Percentiles rank a stretch among this genome's conserved stretches.
phyloP scores from a whole-genome alignment of 2,113 vertebrate species.

The Amblyopsis rosae region DNA sequence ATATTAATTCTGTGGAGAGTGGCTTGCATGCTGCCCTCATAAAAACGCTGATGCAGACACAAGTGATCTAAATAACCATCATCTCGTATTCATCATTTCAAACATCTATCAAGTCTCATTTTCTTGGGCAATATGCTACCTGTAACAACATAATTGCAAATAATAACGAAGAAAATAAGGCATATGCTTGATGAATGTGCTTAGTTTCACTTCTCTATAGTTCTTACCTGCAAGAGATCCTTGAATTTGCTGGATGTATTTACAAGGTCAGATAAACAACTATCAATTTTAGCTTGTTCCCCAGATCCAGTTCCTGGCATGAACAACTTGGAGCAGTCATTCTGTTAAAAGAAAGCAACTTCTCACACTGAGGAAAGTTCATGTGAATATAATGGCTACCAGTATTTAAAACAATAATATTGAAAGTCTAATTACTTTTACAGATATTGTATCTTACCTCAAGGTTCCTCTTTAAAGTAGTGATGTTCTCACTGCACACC shows the following conservation, averaged over 20 bases:
- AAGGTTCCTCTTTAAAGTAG: conserved; percentile 93
- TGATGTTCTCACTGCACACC: conserved; percentile 95
- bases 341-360: conserved; percentile 69
- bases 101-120: not conserved
- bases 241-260: conserved; percentile 91
- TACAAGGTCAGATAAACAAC: conserved; percentile 92
- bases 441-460: conserved; percentile 77
- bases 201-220: not conserved
- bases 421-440: not conserved
- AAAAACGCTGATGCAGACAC: not conserved
- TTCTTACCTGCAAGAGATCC: conserved; percentile 90
- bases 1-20: not conserved
- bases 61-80: not conserved
- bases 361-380: not conserved
- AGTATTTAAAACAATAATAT: not conserved
- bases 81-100: not conserved
- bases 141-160: too few species aligned
- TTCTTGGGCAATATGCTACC: too few species aligned
- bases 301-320: conserved; percentile 84
- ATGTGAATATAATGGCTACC: not conserved
- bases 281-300: conserved; percentile 94
- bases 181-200: not conserved
- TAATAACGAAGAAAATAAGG: too few species aligned
- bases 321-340: conserved; percentile 92
- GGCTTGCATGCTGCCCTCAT: not conserved